Evolutionary conservation across 2,888 invertebrate genomes (phyloP), one percentile per base, ranked within the genome.

Genomic region (Tigriopus californicus): DNA sequence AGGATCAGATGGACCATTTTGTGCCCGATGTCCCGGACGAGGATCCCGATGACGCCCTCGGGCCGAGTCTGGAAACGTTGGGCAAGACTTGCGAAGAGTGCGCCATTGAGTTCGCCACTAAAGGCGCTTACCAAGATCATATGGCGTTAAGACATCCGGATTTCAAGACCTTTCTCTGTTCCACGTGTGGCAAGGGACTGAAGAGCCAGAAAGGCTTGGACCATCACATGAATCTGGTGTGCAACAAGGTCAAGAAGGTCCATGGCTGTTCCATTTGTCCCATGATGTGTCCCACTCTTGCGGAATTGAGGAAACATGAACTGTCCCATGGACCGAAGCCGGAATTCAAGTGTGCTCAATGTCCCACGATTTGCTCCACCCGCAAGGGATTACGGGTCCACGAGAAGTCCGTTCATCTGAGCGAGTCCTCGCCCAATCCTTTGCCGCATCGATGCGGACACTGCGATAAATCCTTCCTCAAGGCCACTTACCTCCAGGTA

Each of bases 391-490:
- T 49, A 18, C 15, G 22, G 22, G 22, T 20, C 20, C 49, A 49
- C 11, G 22, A 12, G 20, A 49, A 22, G 20, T 20, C 49, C 3
- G 49, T 22, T 22, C 49, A 49, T 49, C 20, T 15, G 49, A 12
- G 22, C 13, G 49, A 49, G 10, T 18, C 18, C 15, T 8, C 13
- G 11, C 12, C 24, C 13, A 40, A 41, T 25, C 33, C 41, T 25
- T 33, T 53, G 13, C 33, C 33, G 8, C 20, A 25, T 33, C 13
- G 33, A 40, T 58, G 58, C 18, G 5, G 1, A 8, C 13, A n/a
- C 6, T 58, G 58, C 11, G 58, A 41, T n/a, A 58, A 58, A 40
- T 33, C 48, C 22, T 58, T 58, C 18, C 24, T 58, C 11, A 47
- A 41, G 18, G 15, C 25, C 13, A 20, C 58, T 24, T 49, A 58